Base-by-base conservation (phyloP, 2,888 invertebrate genomes). In the Troides aeacus region DNA sequence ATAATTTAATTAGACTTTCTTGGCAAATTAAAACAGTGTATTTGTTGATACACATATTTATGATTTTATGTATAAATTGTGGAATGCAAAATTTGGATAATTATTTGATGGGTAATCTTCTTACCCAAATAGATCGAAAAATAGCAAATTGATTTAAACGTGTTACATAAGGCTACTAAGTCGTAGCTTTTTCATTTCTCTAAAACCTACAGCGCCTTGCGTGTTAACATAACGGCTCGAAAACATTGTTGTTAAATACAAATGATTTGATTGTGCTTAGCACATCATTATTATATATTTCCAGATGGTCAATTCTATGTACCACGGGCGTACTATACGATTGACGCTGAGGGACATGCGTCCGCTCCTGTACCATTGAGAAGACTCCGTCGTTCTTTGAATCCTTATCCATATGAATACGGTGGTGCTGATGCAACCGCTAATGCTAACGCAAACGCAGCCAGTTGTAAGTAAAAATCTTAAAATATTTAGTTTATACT, bases 291-390 rank as follows among this genome's bases (percentile, higher is more conserved):
- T 36, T 10, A 42, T n/a, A 61, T 42, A 18, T 58, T 90, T 90
- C 72, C 88, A 94, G 94, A 81, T 76, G 89, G 93, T 36, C 93
- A 94, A 75, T 93, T 92, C 82, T 94, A 93, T 83, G 90, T 94
- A 68, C 94, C 94, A 17, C 93, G 93, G 72, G 92, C 94, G 7
- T 94, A 93, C 82, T 94, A 94, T 84, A 86, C 92, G 42, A 94
- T 94, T 71, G 94, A 94, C 79, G 82, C 90, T 21, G 87, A 90
- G 67, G 94, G 94, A 0, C 93, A 93, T 76, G 89, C 88, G 79
- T 94, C 94, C 0, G 88, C 84, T 39, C 89, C 89, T 18, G 88
- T 93, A 70, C 88, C 91, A 7, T 82, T 93, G 77, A 83, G 89
- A 0, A 87, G 93, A 66, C 81, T 91, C 77, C 86, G 91, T 70